phyloP scores from a whole-genome alignment of 2,888 invertebrate species.

The Gastrophysa polygoni region DNA sequence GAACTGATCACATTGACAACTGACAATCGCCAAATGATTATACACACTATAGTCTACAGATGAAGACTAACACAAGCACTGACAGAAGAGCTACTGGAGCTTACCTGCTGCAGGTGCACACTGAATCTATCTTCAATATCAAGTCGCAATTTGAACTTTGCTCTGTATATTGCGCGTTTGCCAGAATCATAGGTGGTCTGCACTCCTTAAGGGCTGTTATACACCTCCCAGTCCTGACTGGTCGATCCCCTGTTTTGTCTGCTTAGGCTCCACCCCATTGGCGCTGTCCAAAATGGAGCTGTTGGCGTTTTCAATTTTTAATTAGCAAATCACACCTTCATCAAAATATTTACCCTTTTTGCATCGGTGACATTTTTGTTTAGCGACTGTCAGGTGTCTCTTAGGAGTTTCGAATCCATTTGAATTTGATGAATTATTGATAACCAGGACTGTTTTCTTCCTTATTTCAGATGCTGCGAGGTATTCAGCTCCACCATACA shows the following conservation, averaged over 20 bases:
- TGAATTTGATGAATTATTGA: constrained; percentile 28
- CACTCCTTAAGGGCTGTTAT: constrained; percentile 40
- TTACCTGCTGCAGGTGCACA: constrained; percentile 28
- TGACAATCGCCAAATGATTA: not conserved
- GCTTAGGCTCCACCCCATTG: constrained; percentile 49
- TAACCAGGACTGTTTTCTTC: constrained; percentile 3
- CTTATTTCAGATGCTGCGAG: not conserved
- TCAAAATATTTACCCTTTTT: constrained; percentile 47
- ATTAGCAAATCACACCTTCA: constrained; percentile 47
- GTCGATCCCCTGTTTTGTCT: constrained; percentile 44
- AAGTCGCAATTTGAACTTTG: constrained; percentile 21
- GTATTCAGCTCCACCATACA: no score
- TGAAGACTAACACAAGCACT: not conserved
- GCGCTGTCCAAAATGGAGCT: constrained; percentile 50
- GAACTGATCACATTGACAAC: no score
- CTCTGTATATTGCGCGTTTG: constrained; percentile 14
- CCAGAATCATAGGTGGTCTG: constrained; percentile 29
- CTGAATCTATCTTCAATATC: constrained; percentile 8
- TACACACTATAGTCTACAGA: not conserved
- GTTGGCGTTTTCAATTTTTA: constrained; percentile 48
- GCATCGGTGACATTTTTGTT: constrained; percentile 35
- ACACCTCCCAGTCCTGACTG: constrained; percentile 46
- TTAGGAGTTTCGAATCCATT: constrained; percentile 17
- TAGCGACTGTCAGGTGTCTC: constrained; percentile 27
- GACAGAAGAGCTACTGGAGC: not conserved